Percentiles rank a stretch among this genome's conserved stretches.
phyloP scores from a whole-genome alignment of 2,797 vertebrate species.

The Melanotaenia parkinsoni region DNA sequence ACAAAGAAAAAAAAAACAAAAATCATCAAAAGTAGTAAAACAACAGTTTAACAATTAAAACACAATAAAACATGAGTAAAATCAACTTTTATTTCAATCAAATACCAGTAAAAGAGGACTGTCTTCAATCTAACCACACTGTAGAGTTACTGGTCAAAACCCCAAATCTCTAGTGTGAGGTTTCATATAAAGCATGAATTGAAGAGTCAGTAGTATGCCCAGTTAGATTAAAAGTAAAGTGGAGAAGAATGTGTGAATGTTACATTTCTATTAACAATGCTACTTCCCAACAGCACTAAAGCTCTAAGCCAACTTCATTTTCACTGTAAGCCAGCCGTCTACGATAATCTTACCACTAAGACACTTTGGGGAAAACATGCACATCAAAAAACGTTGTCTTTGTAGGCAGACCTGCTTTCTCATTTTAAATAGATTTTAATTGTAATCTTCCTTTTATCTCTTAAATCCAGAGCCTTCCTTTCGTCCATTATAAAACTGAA shows the following conservation, averaged over 20 bases:
- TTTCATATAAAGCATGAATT: slow-evolving; percentile 3
- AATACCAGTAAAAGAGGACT: neutral
- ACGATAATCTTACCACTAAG: slow-evolving; percentile 45
- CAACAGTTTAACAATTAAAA: too few species aligned
- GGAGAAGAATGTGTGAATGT: slow-evolving; percentile 2
- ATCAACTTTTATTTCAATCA: neutral
- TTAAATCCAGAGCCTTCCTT: slow-evolving; percentile 23
- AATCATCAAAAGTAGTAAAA: too few species aligned
- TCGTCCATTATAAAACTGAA: slow-evolving; percentile 10
- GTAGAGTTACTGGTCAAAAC: neutral
- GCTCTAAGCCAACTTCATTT: slow-evolving; percentile 44
- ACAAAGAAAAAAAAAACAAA: too few species aligned
- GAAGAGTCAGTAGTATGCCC: neutral
- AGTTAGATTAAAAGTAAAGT: slow-evolving; percentile 4
- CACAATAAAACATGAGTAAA: too few species aligned
- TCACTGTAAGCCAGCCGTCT: slow-evolving; percentile 27
- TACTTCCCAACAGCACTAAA: slow-evolving; percentile 28
- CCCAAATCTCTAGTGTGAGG: slow-evolving; percentile 15
- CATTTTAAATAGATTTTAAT: slow-evolving; percentile 32
- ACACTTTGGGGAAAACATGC: slow-evolving; percentile 48
- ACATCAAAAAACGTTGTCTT: slow-evolving; percentile 26
- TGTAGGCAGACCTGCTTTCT: slow-evolving; percentile 29
- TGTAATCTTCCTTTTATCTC: slow-evolving; percentile 47
- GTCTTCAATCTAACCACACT: too few species aligned
- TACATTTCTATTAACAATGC: slow-evolving; percentile 36